Evolutionary conservation across 2,113 vertebrate species (phyloP).

Genomic region (Heterotilapia buettikoferi): DNA sequence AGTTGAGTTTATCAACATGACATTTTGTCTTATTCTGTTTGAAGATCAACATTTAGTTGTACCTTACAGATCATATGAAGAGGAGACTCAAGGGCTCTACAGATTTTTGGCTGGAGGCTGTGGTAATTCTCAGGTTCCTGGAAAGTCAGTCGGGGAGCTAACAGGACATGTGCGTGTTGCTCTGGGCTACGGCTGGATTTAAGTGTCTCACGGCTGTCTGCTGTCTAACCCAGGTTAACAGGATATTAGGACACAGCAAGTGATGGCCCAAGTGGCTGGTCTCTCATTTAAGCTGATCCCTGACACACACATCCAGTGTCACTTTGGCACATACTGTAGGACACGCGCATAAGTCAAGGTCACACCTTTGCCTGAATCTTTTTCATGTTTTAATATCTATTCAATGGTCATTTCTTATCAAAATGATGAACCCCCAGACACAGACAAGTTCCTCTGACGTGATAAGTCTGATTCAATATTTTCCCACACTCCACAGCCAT

Average conservation of each 20-base stretch:
- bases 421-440: neutral
- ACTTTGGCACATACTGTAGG: neutral
- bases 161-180: slow-evolving; percentile 34
- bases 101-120: slow-evolving; percentile 4
- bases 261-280: no score
- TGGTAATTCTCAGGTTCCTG: neutral
- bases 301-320: neutral
- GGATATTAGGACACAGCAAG: slow-evolving; percentile 54
- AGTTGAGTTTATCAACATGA: neutral
- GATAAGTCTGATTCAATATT: neutral
- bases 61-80: neutral
- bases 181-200: slow-evolving; percentile 33
- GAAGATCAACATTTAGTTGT: neutral
- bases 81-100: neutral
- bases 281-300: slow-evolving; percentile 41
- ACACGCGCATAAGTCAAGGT: neutral
- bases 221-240: slow-evolving; percentile 56
- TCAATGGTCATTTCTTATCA: neutral
- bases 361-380: neutral
- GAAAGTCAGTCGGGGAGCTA: slow-evolving; percentile 14
- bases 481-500: neutral
- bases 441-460: neutral
- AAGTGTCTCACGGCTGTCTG: slow-evolving; percentile 55
- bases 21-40: neutral
- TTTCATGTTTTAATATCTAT: neutral